Percentiles rank a stretch among this genome's conserved stretches.
Evolutionary conservation across 2,113 vertebrate species (phyloP).

Genomic region (Bettongia penicillata): DNA sequence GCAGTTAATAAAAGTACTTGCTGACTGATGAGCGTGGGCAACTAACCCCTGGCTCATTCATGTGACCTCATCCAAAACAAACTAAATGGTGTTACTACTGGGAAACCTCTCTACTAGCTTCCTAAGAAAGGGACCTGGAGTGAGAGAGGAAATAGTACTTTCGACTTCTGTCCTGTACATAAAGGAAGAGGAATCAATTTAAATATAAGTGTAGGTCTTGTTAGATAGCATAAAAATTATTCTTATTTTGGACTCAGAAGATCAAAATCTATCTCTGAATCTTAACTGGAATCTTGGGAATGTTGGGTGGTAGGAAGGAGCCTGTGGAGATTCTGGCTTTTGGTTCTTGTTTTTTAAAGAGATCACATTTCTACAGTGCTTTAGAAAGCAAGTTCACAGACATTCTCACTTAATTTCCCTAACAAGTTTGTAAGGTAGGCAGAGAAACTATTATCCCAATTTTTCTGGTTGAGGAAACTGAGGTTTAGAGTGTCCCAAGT

Average conservation of each 20-base stretch:
- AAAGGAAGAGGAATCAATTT: neutral
- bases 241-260: neutral
- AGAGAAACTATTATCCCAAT: neutral
- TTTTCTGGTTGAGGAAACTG: neutral
- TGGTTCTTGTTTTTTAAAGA: neutral
- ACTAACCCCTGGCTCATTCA: neutral
- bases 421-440: neutral
- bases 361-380: neutral
- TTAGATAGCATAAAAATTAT: neutral
- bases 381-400: neutral
- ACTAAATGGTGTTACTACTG: neutral
- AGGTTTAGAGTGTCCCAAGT: neutral
- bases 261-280: neutral
- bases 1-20: neutral
- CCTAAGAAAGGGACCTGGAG: neutral
- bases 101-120: neutral
- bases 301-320: neutral
- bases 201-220: neutral
- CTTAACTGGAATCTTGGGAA: neutral
- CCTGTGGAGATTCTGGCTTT: neutral
- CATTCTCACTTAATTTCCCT: neutral
- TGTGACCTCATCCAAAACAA: neutral
- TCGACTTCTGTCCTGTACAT: neutral
- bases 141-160: neutral
- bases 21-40: neutral